Evolutionary conservation across 2,797 vertebrate species (phyloP), one percentile per base, ranked within the genome.

Genomic region (Cossypha caffra): DNA sequence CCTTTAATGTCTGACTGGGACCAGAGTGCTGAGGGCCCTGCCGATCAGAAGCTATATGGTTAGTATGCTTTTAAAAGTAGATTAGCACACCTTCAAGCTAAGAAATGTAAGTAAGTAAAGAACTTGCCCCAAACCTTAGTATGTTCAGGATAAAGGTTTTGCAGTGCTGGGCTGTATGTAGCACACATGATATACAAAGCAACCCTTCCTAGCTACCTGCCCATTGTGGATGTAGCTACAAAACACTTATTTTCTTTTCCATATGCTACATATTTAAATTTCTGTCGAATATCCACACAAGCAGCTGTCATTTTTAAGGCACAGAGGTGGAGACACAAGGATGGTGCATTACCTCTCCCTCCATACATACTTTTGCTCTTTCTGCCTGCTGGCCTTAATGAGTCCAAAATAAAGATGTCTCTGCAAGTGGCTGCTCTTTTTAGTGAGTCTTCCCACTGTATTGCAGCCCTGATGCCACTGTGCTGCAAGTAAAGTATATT

Each of bases 401-500:
- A 90, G 51, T 59, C 67, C 47, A 28, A 90, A 96, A 94, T 82
- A 90, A 96, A 95, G 86, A 94, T 75, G 66, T 91, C 81, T 95
- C 94, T 95, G 76, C 88, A 76, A 93, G 51, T 63, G 67, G 74
- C 55, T 97, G 94, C 90, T 93, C 90, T 94, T 96, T 96, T 93
- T 63, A 71, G 86, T 8, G 74, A 92, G 83, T 55, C 67, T 96
- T 85, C 86, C 86, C 74, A 63, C 86, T 72, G 75, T 6, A 92
- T 13, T 33, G 33, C 33, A 86, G 69, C 76, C 73, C 82, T 3
- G 6, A 33, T 6, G 76, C 71, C 57, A 77, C 90, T 81, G 79
- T 62, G 73, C 86, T 84, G 23, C 17, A 81, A 86, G 91, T 90
- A 86, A 95, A 96, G 59, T 51, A 78, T 35, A 95, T 91, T 95